Percentiles rank a stretch among this genome's conserved stretches.
These are phyloP conservation scores for Synergus japonicus DNA, from an alignment of 2,888 invertebrate species.

Conservation along the genomic window DNA sequence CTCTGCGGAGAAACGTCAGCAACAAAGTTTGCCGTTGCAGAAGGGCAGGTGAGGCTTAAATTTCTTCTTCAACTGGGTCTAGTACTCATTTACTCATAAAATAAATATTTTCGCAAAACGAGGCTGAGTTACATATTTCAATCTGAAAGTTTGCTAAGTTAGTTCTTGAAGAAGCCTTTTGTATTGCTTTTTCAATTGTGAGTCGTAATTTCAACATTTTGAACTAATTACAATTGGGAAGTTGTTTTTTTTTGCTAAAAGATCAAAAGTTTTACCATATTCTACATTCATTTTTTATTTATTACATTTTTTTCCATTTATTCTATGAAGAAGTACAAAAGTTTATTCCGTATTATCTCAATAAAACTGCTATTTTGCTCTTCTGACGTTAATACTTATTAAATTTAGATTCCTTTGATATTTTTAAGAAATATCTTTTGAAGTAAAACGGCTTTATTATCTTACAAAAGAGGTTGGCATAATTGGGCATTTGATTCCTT, in stretches of 20 bases:
- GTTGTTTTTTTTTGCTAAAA: too few relatives aligned
- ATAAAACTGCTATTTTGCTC: too few relatives aligned
- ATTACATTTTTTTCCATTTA: too few relatives aligned
- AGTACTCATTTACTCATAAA: background rate
- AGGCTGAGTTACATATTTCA: background rate
- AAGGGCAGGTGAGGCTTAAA: conserved; percentile 51
- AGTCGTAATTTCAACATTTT: too few relatives aligned
- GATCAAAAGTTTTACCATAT: too few relatives aligned
- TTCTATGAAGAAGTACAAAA: too few relatives aligned
- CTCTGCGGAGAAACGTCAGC: conserved; percentile 44
- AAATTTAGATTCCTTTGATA: background rate
- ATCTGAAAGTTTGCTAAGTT: background rate
- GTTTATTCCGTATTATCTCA: too few relatives aligned
- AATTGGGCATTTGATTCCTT: background rate
- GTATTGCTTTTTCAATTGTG: too few relatives aligned
- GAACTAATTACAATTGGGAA: too few relatives aligned
- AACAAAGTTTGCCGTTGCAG: conserved; percentile 46
- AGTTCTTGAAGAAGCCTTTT: too few relatives aligned
- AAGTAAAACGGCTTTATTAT: background rate
- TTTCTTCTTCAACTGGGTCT: background rate
- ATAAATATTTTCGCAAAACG: background rate
- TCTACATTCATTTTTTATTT: too few relatives aligned
- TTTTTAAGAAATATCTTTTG: background rate
- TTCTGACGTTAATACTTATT: background rate
- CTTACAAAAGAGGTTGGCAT: background rate